Conservation (phyloP, 2,113 vertebrate genomes). For the Tyrannus savana region DNA sequence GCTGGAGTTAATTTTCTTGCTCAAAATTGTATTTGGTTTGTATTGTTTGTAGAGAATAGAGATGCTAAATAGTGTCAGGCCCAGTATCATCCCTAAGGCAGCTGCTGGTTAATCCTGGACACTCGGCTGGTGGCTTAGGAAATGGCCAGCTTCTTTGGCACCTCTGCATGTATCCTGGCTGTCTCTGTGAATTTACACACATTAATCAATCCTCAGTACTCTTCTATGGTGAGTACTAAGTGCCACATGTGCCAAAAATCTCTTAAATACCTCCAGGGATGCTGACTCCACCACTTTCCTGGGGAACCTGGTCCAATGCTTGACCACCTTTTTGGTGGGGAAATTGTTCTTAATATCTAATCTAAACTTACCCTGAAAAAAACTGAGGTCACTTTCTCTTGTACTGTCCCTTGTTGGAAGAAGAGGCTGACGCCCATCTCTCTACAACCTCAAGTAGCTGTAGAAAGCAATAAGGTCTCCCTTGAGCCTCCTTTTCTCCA, state of each 20-base stretch:
- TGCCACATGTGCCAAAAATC: background rate
- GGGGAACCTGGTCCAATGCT: background rate
- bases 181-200: background rate
- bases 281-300: background rate
- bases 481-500: background rate
- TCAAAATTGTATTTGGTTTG: background rate
- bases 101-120: background rate
- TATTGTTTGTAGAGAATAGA: background rate
- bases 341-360: background rate
- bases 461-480: background rate
- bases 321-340: background rate
- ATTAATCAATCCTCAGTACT: background rate
- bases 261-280: background rate
- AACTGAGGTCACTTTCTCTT: rapidly evolving
- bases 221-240: rapidly evolving
- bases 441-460: background rate
- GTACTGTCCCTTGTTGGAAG: background rate
- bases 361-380: background rate
- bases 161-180: background rate
- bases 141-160: background rate
- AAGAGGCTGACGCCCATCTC: rapidly evolving
- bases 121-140: background rate
- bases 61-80: background rate
- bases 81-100: background rate
- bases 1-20: background rate